Conservation (phyloP, 64 coral and sea anemone species). For the Stichodactyla mertensii region DNA sequence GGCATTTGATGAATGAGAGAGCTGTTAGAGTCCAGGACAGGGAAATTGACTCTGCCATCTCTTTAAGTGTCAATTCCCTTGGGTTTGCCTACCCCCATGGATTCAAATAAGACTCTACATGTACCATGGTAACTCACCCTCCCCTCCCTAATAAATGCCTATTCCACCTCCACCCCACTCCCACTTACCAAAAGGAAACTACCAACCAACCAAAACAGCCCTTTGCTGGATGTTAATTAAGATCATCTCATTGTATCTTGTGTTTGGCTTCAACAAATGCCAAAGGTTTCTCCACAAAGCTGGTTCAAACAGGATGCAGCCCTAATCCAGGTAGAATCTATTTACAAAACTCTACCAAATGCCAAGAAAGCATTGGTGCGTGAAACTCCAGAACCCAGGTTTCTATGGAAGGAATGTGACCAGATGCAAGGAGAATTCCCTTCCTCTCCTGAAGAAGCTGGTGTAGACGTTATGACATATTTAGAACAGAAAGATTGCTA, state of each 20-base stretch:
- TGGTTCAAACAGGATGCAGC: slow-evolving; percentile 64
- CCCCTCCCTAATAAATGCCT: too few species aligned
- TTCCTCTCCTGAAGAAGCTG: slow-evolving; percentile 69
- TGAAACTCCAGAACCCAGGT: slow-evolving; percentile 64
- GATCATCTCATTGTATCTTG: too few species aligned
- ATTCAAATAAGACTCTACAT: too few species aligned
- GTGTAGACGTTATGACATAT: slow-evolving; percentile 83
- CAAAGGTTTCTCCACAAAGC: slow-evolving; percentile 15
- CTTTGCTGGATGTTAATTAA: too few species aligned
- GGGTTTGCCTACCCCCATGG: too few species aligned
- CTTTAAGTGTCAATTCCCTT: too few species aligned
- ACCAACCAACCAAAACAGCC: too few species aligned
- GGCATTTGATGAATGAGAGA: too few species aligned
- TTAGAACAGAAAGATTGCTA: slow-evolving; percentile 94
- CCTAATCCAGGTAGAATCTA: slow-evolving; percentile 61
- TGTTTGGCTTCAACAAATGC: not conserved
- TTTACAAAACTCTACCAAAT: slow-evolving; percentile 91
- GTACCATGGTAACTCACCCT: too few species aligned
- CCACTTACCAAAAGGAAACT: not conserved
- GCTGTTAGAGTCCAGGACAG: too few species aligned
- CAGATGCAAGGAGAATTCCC: slow-evolving; percentile 58
- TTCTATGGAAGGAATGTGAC: slow-evolving; percentile 86
- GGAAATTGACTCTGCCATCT: too few species aligned
- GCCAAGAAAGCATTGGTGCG: slow-evolving; percentile 56
- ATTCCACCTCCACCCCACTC: too few species aligned